Evolutionary conservation across 2,888 invertebrate genomes (phyloP), one percentile per base, ranked within the genome.

Genomic region (Ashinkailepas kermadecensis): DNA sequence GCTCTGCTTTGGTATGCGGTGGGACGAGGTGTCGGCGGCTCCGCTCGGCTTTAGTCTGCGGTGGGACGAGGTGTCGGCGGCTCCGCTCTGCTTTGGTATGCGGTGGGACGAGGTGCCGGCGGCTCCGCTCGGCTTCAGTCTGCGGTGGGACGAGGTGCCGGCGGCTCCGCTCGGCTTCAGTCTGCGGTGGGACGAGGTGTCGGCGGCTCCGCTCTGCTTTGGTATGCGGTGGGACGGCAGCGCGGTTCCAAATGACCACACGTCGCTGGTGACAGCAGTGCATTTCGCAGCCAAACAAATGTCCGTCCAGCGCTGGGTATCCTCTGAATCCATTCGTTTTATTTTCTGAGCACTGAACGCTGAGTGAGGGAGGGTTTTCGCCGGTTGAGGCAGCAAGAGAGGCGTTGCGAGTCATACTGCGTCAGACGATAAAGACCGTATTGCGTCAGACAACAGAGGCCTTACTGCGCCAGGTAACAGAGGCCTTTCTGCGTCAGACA

Each of bases 271-370:
- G 70, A 70, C 70, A 39, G 39, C 70, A 15, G 70, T 15, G 70
- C 70, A 70, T 70, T 70, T 70, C 70, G 15, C 11, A 13, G 13
- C 39, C 13, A 15, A 70, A 70, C 39, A 70, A 70, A 70, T 70
- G 70, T 25, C 39, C 15, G 70, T 39, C 70, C 39, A 11, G 15
- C 67, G 15, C 70, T 15, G 70, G 13, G 13, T 39, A 39, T 39
- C 39, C 39, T 70, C 70, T 13, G 70, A 70, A 15, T 13, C 70
- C 70, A 39, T 70, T 70, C 39, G 70, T 70, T 70, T 15, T 39
- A 70, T 70, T 70, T 39, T 70, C 70, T 70, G 39, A 39, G 70
- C 70, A 70, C 70, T 70, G 25, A 70, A 64, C n/a, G 67, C 39
- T 39, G 39, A 4, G 39, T n/a, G 39, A 39, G 39, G 39, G 39